A percentile compares a stretch with the other conserved stretches of the same genome.
Conservation (phyloP, 1,140 invertebrate genomes). For the Monochamus saltuarius region DNA sequence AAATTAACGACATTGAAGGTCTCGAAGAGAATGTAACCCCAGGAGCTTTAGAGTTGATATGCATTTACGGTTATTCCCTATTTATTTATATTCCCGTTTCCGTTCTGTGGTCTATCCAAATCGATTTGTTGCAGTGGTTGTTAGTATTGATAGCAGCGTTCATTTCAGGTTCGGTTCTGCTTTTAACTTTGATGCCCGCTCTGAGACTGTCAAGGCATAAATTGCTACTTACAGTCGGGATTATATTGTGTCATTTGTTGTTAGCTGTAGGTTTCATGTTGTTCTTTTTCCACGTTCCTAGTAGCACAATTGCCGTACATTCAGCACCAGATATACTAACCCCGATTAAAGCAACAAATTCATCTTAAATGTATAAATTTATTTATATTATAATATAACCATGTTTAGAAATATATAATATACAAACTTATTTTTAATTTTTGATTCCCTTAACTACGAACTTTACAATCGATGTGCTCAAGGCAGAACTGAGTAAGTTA, state of each 20-base stretch:
- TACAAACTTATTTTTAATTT: not conserved
- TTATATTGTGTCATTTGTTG: slow-evolving; percentile 75
- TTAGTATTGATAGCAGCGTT: slow-evolving; percentile 77
- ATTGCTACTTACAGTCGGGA: slow-evolving; percentile 65
- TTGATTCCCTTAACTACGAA: not conserved
- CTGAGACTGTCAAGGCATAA: slow-evolving; percentile 68
- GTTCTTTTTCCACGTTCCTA: slow-evolving; percentile 64
- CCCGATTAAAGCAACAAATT: not conserved
- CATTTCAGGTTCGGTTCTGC: slow-evolving; percentile 82
- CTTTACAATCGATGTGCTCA: not conserved
- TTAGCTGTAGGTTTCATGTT: slow-evolving; percentile 85
- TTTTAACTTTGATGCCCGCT: slow-evolving; percentile 78
- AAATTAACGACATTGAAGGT: slow-evolving; percentile 57
- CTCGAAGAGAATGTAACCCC: slow-evolving; percentile 62
- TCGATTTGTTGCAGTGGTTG: slow-evolving; percentile 83
- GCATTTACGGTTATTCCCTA: slow-evolving; percentile 94
- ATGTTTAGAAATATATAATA: not conserved
- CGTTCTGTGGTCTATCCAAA: slow-evolving; percentile 88
- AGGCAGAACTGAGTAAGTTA: not conserved
- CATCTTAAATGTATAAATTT: too few relatives aligned
- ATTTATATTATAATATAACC: not conserved
- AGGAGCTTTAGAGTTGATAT: slow-evolving; percentile 80
- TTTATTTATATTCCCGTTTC: slow-evolving; percentile 92
- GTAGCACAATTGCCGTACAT: not conserved
- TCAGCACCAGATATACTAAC: not conserved